These are phyloP conservation scores for Mamestra configurata DNA, from an alignment of 1,140 invertebrate genomes.

Conservation along the genomic window DNA sequence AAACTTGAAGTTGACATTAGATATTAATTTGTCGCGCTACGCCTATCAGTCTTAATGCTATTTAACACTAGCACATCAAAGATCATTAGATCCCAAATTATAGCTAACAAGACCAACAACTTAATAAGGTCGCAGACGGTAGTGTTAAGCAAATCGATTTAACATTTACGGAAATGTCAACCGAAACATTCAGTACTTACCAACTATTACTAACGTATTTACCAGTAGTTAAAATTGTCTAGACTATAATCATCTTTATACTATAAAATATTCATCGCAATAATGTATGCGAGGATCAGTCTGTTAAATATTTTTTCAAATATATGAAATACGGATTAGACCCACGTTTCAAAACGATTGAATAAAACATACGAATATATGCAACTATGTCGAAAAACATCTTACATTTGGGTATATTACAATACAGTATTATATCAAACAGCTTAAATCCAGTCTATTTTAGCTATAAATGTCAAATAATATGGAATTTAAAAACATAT, in stretches of 20 bases:
- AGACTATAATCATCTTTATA: too few relatives aligned
- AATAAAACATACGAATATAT: slow-evolving; percentile 9
- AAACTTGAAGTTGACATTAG: too few relatives aligned
- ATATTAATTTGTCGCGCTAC: too few relatives aligned
- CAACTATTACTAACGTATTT: too few relatives aligned
- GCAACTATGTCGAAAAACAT: slow-evolving; percentile 22
- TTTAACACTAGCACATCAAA: background rate
- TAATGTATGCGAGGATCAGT: too few relatives aligned
- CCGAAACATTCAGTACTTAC: background rate
- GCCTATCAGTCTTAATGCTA: too few relatives aligned
- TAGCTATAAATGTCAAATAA: slow-evolving; percentile 37
- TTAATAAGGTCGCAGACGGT: background rate
- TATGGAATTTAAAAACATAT: slow-evolving; percentile 38
- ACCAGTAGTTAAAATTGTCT: too few relatives aligned
- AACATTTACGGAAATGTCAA: background rate
- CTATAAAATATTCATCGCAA: too few relatives aligned
- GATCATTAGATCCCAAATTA: background rate
- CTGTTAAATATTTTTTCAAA: background rate
- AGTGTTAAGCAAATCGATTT: background rate
- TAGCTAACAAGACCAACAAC: background rate
- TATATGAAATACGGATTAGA: background rate
- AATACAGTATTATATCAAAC: background rate
- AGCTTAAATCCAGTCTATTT: slow-evolving; percentile 7
- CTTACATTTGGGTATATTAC: background rate
- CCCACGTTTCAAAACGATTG: background rate